Conservation (phyloP, 2,113 vertebrate species). For the Corythornis vintsioides region DNA sequence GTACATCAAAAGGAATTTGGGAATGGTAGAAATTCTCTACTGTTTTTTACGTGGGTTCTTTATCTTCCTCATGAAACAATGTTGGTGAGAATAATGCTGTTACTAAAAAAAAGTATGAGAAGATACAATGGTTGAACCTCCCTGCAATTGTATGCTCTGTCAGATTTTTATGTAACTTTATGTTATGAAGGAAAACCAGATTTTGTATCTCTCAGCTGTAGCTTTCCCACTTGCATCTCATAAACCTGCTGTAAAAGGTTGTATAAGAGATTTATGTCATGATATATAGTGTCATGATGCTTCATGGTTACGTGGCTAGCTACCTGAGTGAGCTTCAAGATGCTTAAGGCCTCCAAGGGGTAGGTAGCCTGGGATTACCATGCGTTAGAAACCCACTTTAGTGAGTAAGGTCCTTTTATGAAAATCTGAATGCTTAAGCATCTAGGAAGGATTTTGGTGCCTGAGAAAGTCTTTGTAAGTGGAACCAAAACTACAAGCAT, state of each 20-base stretch:
- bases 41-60: not conserved
- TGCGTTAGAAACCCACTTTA: not conserved
- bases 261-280: not conserved
- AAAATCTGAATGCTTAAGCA: not conserved
- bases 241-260: not conserved
- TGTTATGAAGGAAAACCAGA: not conserved
- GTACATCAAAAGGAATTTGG: not conserved
- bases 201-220: not conserved
- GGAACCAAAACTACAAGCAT: not conserved
- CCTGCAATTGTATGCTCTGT: not conserved
- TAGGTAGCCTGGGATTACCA: not conserved
- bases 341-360: not conserved
- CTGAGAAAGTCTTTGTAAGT: not conserved
- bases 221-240: not conserved
- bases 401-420: not conserved
- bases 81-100: not conserved
- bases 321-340: not conserved
- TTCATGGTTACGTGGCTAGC: not conserved
- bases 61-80: not conserved
- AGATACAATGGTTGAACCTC: not conserved
- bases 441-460: not conserved
- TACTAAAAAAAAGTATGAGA: not conserved
- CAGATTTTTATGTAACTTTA: not conserved
- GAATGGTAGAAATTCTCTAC: not conserved
- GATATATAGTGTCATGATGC: not conserved